A percentile compares a stretch with the other conserved stretches of the same genome.
Evolutionary conservation across 2,113 vertebrate species (phyloP).

Genomic region (Orthonyx spaldingii): DNA sequence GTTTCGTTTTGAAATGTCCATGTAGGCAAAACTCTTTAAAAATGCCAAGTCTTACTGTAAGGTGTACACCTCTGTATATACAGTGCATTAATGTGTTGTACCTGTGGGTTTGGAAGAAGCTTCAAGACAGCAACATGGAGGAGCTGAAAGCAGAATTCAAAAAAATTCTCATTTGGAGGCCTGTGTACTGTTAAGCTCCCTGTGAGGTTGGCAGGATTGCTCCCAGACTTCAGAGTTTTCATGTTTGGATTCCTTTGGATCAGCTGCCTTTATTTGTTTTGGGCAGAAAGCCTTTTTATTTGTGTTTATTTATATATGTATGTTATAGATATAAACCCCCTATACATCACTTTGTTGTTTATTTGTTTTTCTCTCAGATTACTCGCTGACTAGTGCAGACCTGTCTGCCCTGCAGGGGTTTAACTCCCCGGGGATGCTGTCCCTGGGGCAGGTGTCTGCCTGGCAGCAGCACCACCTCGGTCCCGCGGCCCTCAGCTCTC

Average conservation of each 20-base stretch:
- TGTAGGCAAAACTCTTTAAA: not conserved
- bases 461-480: slow-evolving; percentile 98
- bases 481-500: slow-evolving; percentile 92
- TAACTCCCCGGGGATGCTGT: slow-evolving; percentile 89
- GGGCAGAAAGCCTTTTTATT: not conserved
- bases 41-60: not conserved
- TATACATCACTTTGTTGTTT: not conserved
- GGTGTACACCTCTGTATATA: no score
- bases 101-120: not conserved
- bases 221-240: not conserved
- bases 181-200: not conserved
- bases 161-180: not conserved
- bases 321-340: no score
- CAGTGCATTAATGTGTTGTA: not conserved
- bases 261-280: not conserved
- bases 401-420: slow-evolving; percentile 94
- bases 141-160: not conserved
- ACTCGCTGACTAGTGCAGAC: slow-evolving; percentile 93
- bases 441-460: slow-evolving; percentile 92
- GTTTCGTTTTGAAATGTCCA: not conserved
- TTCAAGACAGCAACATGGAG: not conserved
- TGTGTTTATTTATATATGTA: not conserved
- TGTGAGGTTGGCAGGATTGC: not conserved
- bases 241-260: not conserved
- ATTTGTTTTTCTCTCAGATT: slow-evolving; percentile 73